A percentile compares a stretch with the other conserved stretches of the same genome.
These are phyloP conservation scores for Anagyrus pseudococci DNA, from an alignment of 2,888 invertebrate species.

Conservation along the genomic window DNA sequence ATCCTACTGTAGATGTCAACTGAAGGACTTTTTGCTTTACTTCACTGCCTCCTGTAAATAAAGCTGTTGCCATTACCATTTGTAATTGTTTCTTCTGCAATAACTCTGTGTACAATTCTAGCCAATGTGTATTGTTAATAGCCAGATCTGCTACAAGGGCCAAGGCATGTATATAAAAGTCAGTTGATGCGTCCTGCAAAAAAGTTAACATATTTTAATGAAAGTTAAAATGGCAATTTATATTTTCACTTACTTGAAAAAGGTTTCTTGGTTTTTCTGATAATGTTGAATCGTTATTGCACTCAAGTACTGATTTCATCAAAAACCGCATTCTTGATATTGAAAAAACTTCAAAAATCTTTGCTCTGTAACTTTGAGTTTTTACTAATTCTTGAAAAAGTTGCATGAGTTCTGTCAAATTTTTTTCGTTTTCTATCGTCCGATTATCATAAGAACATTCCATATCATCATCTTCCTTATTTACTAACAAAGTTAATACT, in stretches of 20 bases:
- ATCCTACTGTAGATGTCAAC: slow-evolving; percentile 58
- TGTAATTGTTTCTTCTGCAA: slow-evolving; percentile 61
- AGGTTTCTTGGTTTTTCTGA: slow-evolving; percentile 48
- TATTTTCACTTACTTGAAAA: slow-evolving; percentile 46
- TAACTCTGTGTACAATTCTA: slow-evolving; percentile 61
- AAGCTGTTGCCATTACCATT: slow-evolving; percentile 63
- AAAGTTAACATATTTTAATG: slow-evolving; percentile 5
- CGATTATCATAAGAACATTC: slow-evolving; percentile 23
- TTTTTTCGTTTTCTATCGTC: slow-evolving; percentile 51
- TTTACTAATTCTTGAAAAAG: slow-evolving; percentile 62
- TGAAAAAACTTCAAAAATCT: slow-evolving; percentile 59
- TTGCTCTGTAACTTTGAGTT: slow-evolving; percentile 51
- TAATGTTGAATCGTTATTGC: slow-evolving; percentile 43
- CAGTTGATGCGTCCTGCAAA: slow-evolving; percentile 58
- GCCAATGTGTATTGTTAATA: slow-evolving; percentile 61
- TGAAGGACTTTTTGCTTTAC: slow-evolving; percentile 61
- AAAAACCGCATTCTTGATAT: slow-evolving; percentile 59
- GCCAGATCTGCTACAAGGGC: slow-evolving; percentile 64
- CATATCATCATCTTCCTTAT: slow-evolving; percentile 53
- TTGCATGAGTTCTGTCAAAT: slow-evolving; percentile 63
- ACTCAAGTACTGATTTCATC: slow-evolving; percentile 59
- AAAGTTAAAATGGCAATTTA: slow-evolving; percentile 7
- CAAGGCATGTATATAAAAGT: slow-evolving; percentile 64
- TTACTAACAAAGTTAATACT: slow-evolving; percentile 59
- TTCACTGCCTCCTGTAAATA: slow-evolving; percentile 61